phyloP scores from a whole-genome alignment of 2,888 invertebrate species.

The Lithosia quadra region DNA sequence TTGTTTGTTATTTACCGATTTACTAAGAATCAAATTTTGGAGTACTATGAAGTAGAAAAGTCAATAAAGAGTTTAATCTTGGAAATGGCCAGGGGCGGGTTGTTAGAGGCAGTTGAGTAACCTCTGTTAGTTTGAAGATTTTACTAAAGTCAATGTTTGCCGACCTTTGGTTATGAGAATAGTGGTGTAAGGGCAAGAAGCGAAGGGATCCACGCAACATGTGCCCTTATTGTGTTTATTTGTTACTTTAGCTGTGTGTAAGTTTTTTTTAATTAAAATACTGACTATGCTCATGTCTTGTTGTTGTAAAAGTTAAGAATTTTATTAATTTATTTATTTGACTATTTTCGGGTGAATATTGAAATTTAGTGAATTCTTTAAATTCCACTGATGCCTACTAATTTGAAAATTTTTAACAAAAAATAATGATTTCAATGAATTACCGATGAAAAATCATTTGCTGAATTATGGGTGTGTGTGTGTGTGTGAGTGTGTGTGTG shows the following conservation, averaged over 20 bases:
- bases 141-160: slow-evolving; percentile 17
- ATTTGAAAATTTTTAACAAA: too few species aligned
- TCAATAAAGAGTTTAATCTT: slow-evolving; percentile 51
- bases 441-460: too few species aligned
- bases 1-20: slow-evolving; percentile 44
- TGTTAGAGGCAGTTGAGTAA: slow-evolving; percentile 15
- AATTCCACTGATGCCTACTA: too few species aligned
- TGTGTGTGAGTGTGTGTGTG: too few species aligned
- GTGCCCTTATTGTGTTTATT: not conserved
- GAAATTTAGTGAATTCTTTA: too few species aligned
- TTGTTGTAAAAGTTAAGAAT: too few species aligned
- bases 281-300: too few species aligned
- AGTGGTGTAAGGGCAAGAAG: slow-evolving; percentile 5
- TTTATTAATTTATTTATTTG: too few species aligned
- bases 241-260: not conserved
- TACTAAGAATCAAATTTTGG: slow-evolving; percentile 44
- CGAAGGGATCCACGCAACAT: not conserved
- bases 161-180: slow-evolving; percentile 10
- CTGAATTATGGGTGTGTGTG: too few species aligned
- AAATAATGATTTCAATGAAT: too few species aligned
- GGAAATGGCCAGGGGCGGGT: slow-evolving; percentile 38
- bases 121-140: slow-evolving; percentile 11
- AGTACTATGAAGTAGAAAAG: slow-evolving; percentile 44
- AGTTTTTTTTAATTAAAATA: not conserved
- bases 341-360: too few species aligned